Percentiles rank a stretch among this genome's conserved stretches.
phyloP scores from a whole-genome alignment of 2,113 vertebrate species.

The Misgurnus mizolepis region DNA sequence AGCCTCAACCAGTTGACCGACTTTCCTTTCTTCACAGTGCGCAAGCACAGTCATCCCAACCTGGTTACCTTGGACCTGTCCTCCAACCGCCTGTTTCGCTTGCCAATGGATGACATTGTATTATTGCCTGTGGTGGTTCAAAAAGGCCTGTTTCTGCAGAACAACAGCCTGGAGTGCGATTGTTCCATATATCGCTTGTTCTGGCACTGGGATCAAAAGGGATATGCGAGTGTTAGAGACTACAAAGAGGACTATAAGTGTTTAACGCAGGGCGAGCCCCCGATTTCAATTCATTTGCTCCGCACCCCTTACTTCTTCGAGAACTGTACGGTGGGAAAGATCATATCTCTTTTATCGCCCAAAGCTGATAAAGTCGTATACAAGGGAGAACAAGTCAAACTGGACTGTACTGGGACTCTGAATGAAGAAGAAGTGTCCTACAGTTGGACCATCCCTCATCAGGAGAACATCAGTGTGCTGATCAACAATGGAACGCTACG shows the following conservation, averaged over 20 bases:
- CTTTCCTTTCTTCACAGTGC: slow-evolving; percentile 86
- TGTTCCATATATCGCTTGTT: slow-evolving; percentile 85
- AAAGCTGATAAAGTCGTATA: slow-evolving; percentile 69
- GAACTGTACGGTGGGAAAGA: slow-evolving; percentile 76
- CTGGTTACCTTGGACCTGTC: slow-evolving; percentile 90
- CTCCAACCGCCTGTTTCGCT: slow-evolving; percentile 81
- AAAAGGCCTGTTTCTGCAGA: slow-evolving; percentile 90
- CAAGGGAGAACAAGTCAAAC: slow-evolving; percentile 75
- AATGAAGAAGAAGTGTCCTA: slow-evolving; percentile 71
- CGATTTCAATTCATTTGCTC: slow-evolving; percentile 76
- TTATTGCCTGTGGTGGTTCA: slow-evolving; percentile 80
- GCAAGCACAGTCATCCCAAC: slow-evolving; percentile 79
- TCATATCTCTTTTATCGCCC: slow-evolving; percentile 52
- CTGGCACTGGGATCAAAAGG: slow-evolving; percentile 82
- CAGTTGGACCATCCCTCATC: slow-evolving; percentile 83
- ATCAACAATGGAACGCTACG: slow-evolving; percentile 76
- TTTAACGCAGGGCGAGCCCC: slow-evolving; percentile 71
- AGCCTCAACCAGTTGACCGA: slow-evolving; percentile 88
- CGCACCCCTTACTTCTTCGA: slow-evolving; percentile 77
- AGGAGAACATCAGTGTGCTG: slow-evolving; percentile 72
- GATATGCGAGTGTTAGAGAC: slow-evolving; percentile 81
- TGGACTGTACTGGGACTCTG: slow-evolving; percentile 81
- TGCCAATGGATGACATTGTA: slow-evolving; percentile 83
- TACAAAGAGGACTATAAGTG: slow-evolving; percentile 85
- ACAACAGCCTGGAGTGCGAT: slow-evolving; percentile 89